Evolutionary conservation across 1,140 invertebrate species (phyloP), one percentile per base, ranked within the genome.

Genomic region (Eupristina koningsbergeri): DNA sequence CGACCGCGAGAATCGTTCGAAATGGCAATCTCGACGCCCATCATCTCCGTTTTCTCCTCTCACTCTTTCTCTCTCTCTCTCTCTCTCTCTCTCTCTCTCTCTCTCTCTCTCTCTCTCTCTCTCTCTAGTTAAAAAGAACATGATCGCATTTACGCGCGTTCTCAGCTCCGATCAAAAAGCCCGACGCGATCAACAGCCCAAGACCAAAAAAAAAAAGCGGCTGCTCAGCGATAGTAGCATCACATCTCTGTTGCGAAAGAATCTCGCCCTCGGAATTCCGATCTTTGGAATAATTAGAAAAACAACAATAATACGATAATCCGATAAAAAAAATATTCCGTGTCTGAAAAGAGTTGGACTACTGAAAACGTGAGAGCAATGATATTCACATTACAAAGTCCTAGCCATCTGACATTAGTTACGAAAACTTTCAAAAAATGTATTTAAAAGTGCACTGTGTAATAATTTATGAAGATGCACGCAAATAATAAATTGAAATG

Each of bases 21-120:
- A 67, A 69, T 78, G 71, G 71, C 69, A 81, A 81, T 81, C 80
- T 81, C 80, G 73, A 75, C 80, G 80, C 80, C 80, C 71, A 81
- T 81, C 80, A 53, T 64, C 26, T 5, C 1, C 2, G 45, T 39
- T 79, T 61, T 41, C 41, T 19, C 45, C 22, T 61, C 58, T 78
- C 31, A 34, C 58, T 78, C 34, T 63, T 50, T 36, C n/a, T 77
- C 34, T 34, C 41, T 45, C 5, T 31, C n/a, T n/a, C n/a, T 58
- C 41, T 77, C 17, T 45, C 41, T 61, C 31, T 22, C 34, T 50
- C 13, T 41, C 29, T 69, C 29, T 80, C 67, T 19, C 22, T 71
- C 47, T 71, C 8, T 67, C 79, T 71, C 79, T 41, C 29, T 50
- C 34, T 73, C 53, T 45, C 67, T 73, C 31, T 58, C 22, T 41